These are phyloP conservation scores for Acrocephalus kingi DNA, from an alignment of 2,113 vertebrate genomes.

Conservation along the genomic window DNA sequence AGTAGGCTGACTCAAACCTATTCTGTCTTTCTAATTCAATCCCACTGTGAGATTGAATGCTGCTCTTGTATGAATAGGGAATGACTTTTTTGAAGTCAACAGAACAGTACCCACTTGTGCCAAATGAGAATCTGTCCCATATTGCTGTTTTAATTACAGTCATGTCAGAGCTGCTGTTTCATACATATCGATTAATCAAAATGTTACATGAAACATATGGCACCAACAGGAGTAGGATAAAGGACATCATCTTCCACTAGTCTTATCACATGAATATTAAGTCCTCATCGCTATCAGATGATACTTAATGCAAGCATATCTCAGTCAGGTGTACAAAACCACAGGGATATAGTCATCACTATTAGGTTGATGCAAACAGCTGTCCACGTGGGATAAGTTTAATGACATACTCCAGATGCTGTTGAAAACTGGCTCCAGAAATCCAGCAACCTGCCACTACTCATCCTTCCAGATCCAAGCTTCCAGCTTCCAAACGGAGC, in stretches of 20 bases:
- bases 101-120: not conserved
- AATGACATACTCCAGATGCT: slow-evolving; percentile 66
- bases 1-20: not conserved
- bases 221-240: not conserved
- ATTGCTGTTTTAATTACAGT: not conserved
- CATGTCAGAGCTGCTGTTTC: not conserved
- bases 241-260: not conserved
- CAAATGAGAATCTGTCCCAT: not conserved
- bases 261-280: not conserved
- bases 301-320: slow-evolving; percentile 27
- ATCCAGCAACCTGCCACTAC: not conserved
- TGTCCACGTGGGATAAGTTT: slow-evolving; percentile 44
- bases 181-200: not conserved
- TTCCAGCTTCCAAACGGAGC: not conserved
- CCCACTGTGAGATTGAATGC: not conserved
- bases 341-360: slow-evolving; percentile 35
- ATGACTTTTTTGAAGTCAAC: not conserved
- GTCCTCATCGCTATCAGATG: not conserved
- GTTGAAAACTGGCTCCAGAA: slow-evolving; percentile 44
- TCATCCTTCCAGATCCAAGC: not conserved
- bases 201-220: not conserved
- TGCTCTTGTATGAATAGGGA: not conserved
- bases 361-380: slow-evolving; percentile 64
- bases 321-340: slow-evolving; percentile 34
- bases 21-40: not conserved